Evolutionary conservation across 2,797 vertebrate genomes (phyloP), one percentile per base, ranked within the genome.

Genomic region (Poecilia gillii): DNA sequence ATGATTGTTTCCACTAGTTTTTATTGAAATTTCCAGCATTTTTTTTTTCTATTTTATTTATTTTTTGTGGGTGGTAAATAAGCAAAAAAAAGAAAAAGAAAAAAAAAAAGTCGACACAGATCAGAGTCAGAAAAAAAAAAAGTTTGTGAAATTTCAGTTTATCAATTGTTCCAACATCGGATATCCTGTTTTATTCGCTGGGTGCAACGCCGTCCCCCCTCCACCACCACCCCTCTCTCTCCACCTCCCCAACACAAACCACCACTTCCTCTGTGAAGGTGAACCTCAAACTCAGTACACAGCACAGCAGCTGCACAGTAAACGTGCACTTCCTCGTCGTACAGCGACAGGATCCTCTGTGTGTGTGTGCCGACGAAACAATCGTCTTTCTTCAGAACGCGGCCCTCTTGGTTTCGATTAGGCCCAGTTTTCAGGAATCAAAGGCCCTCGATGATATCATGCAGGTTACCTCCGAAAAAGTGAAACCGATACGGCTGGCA

Each of bases 131-230:
- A 39, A 12, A 20, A 87, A 84, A 84, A 88, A 85, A 76, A 64
- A 72, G 18, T 39, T 49, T 84, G 62, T 82, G 39, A 83, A 79
- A 71, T 76, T 91, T 85, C 78, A 79, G 77, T 74, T 71, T 90
- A 86, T 90, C 77, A 89, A 79, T 90, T 92, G 93, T 93, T 93
- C 86, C 90, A 91, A 83, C 90, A 79, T 95, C 90, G 93, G 95
- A 96, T 93, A 94, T 96, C 95, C 95, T 94, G 95, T 93, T 94
- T 90, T 93, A 89, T 91, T 91, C 83, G 83, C 79, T 88, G 83
- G 87, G 87, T 92, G 85, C 86, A 86, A 89, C 82, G 78, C 88
- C 91, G 85, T 85, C 85, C 83, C 91, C 88, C 85, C 85, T 86
- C 84, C 79, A 3, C 43, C 41, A 7, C 23, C 72, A 68, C 59